Evolutionary conservation across 2,888 invertebrate genomes (phyloP).

Genomic region (Eupithecia inturbata): DNA sequence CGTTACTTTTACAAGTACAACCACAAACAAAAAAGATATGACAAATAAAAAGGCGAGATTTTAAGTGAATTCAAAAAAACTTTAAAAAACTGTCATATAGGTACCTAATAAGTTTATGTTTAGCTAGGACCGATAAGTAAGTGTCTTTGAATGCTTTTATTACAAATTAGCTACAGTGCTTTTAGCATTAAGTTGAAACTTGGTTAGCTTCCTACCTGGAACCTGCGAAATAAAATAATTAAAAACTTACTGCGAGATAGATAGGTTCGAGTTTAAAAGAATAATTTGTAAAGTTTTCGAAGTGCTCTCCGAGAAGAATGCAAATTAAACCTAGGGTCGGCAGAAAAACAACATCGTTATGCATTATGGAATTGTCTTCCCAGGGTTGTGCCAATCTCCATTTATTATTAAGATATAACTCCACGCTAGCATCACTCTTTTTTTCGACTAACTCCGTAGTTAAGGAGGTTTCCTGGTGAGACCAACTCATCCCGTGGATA

Average conservation of each 20-base stretch:
- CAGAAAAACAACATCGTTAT: constrained; percentile 60
- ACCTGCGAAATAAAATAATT: constrained; percentile 12
- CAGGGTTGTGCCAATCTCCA: constrained; percentile 20
- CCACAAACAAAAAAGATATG: too few relatives aligned
- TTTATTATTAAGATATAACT: background rate
- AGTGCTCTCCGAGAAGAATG: constrained; percentile 31
- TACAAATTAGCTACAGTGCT: background rate
- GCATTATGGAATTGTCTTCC: constrained; percentile 51
- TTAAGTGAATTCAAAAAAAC: too few relatives aligned
- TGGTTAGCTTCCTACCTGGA: background rate
- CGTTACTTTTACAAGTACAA: too few relatives aligned
- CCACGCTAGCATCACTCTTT: background rate
- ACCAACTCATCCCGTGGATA: background rate
- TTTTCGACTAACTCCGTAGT: background rate
- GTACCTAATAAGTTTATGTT: too few relatives aligned
- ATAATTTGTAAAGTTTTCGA: constrained; percentile 38
- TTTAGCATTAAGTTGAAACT: constrained; percentile 4
- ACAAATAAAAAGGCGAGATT: too few relatives aligned
- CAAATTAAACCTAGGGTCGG: constrained; percentile 32
- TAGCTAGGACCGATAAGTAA: background rate
- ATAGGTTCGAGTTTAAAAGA: constrained; percentile 35
- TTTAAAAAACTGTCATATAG: too few relatives aligned
- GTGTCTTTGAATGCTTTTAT: background rate
- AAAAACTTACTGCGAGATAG: constrained; percentile 34
- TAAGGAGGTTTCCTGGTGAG: background rate